Evolutionary conservation across 2,797 vertebrate genomes (phyloP).

Genomic region (Cyprinella venusta): DNA sequence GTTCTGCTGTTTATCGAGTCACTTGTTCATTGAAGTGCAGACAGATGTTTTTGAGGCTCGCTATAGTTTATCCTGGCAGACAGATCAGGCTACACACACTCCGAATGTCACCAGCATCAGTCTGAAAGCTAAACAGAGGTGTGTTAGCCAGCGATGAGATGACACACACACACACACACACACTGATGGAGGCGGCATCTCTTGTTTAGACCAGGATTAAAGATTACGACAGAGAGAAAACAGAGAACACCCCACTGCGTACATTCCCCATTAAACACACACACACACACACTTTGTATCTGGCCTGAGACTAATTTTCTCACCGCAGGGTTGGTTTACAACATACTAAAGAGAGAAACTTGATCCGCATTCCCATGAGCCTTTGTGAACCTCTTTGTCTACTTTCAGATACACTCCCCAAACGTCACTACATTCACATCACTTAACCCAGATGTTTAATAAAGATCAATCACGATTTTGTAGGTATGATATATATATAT

Average conservation of each 20-base stretch:
- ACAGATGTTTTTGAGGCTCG: background rate
- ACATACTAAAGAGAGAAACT: background rate
- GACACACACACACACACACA: background rate
- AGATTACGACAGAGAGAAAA: conserved; percentile 11
- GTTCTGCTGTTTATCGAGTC: background rate
- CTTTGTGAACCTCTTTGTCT: background rate
- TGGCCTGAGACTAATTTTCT: conserved; percentile 5
- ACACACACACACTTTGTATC: background rate
- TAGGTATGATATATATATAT: too few species aligned
- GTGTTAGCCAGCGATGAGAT: conserved; percentile 9
- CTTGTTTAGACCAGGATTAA: conserved; percentile 5
- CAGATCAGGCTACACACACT: background rate
- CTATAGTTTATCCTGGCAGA: conserved; percentile 2
- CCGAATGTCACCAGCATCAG: background rate
- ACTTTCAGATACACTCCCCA: background rate
- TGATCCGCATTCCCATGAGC: background rate
- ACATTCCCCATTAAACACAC: background rate
- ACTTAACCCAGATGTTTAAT: background rate
- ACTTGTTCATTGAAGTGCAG: conserved; percentile 20
- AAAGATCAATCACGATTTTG: background rate
- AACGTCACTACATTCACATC: background rate
- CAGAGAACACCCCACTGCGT: conserved; percentile 4
- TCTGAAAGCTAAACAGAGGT: background rate
- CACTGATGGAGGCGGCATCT: background rate
- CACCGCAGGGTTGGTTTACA: background rate